These are phyloP conservation scores for Teleopsis dalmanni DNA, from an alignment of 1,140 invertebrate genomes.

Conservation along the genomic window DNA sequence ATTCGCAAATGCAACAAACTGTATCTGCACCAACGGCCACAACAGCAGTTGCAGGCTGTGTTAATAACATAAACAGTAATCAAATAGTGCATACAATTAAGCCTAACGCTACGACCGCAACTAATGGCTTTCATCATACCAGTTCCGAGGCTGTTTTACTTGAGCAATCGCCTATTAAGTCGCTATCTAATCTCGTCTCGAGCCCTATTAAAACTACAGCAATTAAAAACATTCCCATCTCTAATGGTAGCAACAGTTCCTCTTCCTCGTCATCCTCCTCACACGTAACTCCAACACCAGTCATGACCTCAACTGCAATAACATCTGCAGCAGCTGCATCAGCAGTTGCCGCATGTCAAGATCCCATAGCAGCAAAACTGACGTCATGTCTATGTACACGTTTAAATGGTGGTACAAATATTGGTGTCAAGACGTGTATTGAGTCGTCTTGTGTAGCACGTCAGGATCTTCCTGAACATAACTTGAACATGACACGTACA, in stretches of 20 bases:
- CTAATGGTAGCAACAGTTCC: constrained; percentile 11
- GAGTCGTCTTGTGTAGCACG: neutral
- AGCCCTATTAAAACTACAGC: constrained; percentile 48
- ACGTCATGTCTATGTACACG: constrained; percentile 45
- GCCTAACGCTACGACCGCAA: neutral
- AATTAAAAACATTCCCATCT: constrained; percentile 42
- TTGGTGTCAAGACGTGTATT: constrained; percentile 8
- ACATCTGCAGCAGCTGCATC: constrained; percentile 11
- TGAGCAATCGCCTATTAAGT: constrained; percentile 55
- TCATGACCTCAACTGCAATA: constrained; percentile 1
- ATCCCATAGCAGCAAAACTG: constrained; percentile 45
- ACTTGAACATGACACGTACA: no score
- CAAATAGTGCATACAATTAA: neutral
- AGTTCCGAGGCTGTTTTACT: constrained; percentile 41
- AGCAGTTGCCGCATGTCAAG: constrained; percentile 21
- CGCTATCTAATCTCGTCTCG: constrained; percentile 53
- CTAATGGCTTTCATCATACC: constrained; percentile 42
- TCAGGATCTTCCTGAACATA: no score
- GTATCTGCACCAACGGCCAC: neutral
- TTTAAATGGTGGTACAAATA: constrained; percentile 14
- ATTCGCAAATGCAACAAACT: neutral
- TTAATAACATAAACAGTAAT: constrained; percentile 1
- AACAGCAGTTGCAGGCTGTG: neutral
- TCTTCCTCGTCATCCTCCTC: neutral
- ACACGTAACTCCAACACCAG: constrained; percentile 8